Evolutionary conservation across 2,113 vertebrate genomes (phyloP).

Genomic region (Trematomus loennbergii): DNA sequence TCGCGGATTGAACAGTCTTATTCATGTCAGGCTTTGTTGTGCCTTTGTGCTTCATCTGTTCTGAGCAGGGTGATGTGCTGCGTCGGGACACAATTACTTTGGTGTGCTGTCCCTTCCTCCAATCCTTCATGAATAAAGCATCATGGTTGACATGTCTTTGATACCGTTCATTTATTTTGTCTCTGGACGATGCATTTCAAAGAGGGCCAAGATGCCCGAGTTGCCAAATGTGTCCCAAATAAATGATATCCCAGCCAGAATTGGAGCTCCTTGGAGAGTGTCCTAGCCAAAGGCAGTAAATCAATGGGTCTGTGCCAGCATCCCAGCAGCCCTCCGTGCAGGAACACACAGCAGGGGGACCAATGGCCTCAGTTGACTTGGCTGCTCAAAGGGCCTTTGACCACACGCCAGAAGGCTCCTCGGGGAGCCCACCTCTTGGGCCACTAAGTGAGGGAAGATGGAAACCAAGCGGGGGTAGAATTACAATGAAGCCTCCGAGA

Average conservation of each 20-base stretch:
- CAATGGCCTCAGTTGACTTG: slow-evolving; percentile 75
- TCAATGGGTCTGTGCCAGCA: slow-evolving; percentile 74
- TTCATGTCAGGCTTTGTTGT: slow-evolving; percentile 52
- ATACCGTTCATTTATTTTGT: slow-evolving; percentile 77
- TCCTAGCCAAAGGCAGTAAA: slow-evolving; percentile 81
- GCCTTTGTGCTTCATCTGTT: slow-evolving; percentile 34
- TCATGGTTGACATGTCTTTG: slow-evolving; percentile 75
- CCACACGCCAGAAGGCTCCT: slow-evolving; percentile 74
- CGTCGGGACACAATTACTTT: slow-evolving; percentile 47
- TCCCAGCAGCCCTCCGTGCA: slow-evolving; percentile 64
- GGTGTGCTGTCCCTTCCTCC: slow-evolving; percentile 46
- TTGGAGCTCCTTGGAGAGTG: slow-evolving; percentile 73
- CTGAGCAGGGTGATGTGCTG: slow-evolving; percentile 40
- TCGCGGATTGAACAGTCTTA: slow-evolving; percentile 31
- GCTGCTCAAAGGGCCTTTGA: slow-evolving; percentile 78
- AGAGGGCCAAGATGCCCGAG: slow-evolving; percentile 66
- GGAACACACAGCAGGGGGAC: slow-evolving; percentile 70
- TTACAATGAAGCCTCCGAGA: slow-evolving; percentile 62
- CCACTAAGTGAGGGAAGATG: slow-evolving; percentile 66
- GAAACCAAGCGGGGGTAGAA: slow-evolving; percentile 61
- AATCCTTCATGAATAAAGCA: slow-evolving; percentile 61
- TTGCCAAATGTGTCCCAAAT: slow-evolving; percentile 83
- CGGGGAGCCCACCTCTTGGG: slow-evolving; percentile 69
- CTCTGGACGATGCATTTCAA: slow-evolving; percentile 72
- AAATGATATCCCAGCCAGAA: slow-evolving; percentile 79